Percentiles rank a stretch among this genome's conserved stretches.
phyloP scores from a whole-genome alignment of 2,888 invertebrate species.

The Leptinotarsa peninsularis region DNA sequence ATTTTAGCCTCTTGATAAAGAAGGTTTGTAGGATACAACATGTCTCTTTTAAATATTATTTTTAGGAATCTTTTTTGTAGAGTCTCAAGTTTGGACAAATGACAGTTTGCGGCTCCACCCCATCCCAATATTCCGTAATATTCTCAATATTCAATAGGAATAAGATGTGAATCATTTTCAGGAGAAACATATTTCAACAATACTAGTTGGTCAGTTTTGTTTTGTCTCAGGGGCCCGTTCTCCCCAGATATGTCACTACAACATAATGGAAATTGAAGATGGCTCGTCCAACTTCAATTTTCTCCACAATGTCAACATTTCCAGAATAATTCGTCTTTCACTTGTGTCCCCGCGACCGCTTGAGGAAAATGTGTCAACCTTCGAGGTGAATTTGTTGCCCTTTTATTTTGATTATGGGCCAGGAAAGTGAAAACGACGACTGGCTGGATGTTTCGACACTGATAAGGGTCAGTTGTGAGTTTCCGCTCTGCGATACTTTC shows the following conservation, averaged over 20 bases:
- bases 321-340: constrained; percentile 8
- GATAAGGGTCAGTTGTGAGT: constrained; percentile 31
- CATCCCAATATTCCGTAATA: too few relatives aligned
- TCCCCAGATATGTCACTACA: neutral
- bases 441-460: constrained; percentile 37
- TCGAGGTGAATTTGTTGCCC: constrained; percentile 23
- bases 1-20: too few relatives aligned
- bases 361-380: constrained; percentile 16
- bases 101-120: too few relatives aligned
- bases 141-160: too few relatives aligned
- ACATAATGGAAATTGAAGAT: neutral
- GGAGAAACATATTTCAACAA: too few relatives aligned
- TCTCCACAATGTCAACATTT: constrained; percentile 11
- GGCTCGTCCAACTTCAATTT: neutral
- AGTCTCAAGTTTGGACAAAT: too few relatives aligned
- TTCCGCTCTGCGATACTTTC: neutral
- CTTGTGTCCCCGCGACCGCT: constrained; percentile 1
- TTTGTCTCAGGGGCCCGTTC: neutral
- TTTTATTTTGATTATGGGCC: constrained; percentile 27
- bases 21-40: too few relatives aligned
- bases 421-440: constrained; percentile 34
- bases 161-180: too few relatives aligned
- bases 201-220: too few relatives aligned
- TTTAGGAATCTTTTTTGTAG: too few relatives aligned
- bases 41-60: too few relatives aligned